Conservation (phyloP, 2,113 vertebrate genomes). For the Galeopterus variegatus region DNA sequence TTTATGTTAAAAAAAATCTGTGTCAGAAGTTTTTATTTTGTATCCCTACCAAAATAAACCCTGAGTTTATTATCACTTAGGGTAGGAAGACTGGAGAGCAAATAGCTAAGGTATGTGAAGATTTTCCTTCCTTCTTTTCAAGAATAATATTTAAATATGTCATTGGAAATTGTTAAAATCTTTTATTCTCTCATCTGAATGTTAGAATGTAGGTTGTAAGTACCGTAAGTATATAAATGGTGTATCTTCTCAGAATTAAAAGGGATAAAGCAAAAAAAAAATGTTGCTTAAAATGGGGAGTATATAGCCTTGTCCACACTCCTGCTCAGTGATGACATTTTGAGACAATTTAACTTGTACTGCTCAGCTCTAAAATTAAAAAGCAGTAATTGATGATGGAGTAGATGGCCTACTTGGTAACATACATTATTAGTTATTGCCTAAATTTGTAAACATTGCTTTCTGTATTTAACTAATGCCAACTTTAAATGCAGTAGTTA, state of each 20-base stretch:
- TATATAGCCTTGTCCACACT: neutral
- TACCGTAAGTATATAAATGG: neutral
- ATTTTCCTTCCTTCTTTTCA: slow-evolving; percentile 10
- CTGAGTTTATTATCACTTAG: slow-evolving; percentile 7
- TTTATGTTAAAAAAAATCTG: neutral
- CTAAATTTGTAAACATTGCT: neutral
- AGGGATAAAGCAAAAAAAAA: neutral
- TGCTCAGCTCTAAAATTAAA: neutral
- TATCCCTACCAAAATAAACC: neutral
- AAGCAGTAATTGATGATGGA: neutral
- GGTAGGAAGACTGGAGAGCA: neutral
- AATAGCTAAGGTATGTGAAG: neutral
- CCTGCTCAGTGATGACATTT: neutral
- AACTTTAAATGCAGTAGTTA: neutral
- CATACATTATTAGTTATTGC: neutral
- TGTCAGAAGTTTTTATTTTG: neutral
- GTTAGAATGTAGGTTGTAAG: neutral
- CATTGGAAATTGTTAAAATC: neutral
- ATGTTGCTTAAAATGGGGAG: neutral
- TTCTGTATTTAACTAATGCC: neutral
- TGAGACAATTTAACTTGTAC: neutral
- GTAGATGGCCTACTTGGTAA: neutral
- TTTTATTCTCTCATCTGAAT: slow-evolving; percentile 4
- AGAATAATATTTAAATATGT: neutral
- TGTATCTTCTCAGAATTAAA: neutral